Conservation (phyloP, 2,888 invertebrate species). For the Pseudoips prasinana region DNA sequence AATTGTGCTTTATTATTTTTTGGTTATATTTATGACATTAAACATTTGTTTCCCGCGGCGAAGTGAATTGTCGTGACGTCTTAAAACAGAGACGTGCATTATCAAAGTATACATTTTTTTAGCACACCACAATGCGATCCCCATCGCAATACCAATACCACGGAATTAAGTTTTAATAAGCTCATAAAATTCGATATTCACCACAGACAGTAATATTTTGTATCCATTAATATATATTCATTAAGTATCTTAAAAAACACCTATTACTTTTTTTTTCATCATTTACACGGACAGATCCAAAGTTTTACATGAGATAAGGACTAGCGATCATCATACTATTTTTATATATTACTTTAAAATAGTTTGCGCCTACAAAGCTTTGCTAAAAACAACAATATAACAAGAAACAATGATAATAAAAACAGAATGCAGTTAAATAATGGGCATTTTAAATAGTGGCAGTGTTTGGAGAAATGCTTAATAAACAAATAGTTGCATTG, state of each 20-base stretch:
- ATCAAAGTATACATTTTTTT: slow-evolving; percentile 48
- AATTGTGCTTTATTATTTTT: not conserved
- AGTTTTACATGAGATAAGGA: slow-evolving; percentile 66
- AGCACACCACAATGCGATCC: slow-evolving; percentile 44
- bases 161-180: slow-evolving; percentile 77
- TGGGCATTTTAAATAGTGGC: slow-evolving; percentile 47
- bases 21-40: not conserved
- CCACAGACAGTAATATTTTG: slow-evolving; percentile 76
- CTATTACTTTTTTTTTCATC: slow-evolving; percentile 37
- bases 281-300: slow-evolving; percentile 73
- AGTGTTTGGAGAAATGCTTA: slow-evolving; percentile 51
- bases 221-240: slow-evolving; percentile 44
- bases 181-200: slow-evolving; percentile 80
- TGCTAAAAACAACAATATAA: slow-evolving; percentile 61
- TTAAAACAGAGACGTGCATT: slow-evolving; percentile 53
- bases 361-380: slow-evolving; percentile 62
- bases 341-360: slow-evolving; percentile 45
- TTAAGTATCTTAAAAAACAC: slow-evolving; percentile 68
- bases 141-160: slow-evolving; percentile 55
- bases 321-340: slow-evolving; percentile 64
- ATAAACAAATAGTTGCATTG: slow-evolving; percentile 23
- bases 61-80: slow-evolving; percentile 8
- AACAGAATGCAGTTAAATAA: slow-evolving; percentile 49
- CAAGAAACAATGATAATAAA: slow-evolving; percentile 66
- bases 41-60: slow-evolving; percentile 12